Evolutionary conservation across 2,113 vertebrate genomes (phyloP).

Genomic region (Ctenodactylus gundi): DNA sequence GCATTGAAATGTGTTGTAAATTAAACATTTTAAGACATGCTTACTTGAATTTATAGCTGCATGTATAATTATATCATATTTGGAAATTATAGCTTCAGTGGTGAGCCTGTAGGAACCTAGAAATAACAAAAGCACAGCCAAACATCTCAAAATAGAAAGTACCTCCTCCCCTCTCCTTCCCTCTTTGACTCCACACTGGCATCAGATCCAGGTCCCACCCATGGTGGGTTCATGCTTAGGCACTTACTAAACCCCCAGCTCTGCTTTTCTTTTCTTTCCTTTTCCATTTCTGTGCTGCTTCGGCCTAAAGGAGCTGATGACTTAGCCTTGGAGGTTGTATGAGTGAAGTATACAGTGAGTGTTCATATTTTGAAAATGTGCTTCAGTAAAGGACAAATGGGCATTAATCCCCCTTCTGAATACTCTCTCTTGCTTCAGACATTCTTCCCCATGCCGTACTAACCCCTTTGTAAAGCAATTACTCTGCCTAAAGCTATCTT

Average conservation of each 20-base stretch:
- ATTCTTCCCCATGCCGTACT: no score
- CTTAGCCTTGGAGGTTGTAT: no score
- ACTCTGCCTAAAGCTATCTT: no score
- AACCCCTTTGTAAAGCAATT: no score
- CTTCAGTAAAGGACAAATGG: no score
- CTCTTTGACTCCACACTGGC: background rate
- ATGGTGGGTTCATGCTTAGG: no score
- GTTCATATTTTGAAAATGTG: no score
- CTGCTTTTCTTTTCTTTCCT: background rate
- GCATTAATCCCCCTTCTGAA: no score
- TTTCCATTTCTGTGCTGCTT: background rate
- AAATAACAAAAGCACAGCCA: background rate
- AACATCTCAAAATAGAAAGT: background rate
- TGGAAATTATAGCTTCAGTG: background rate
- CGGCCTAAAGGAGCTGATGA: no score
- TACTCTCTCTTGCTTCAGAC: no score
- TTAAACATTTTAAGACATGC: slow-evolving; percentile 24
- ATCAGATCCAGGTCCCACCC: background rate
- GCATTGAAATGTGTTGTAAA: background rate
- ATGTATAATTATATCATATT: background rate
- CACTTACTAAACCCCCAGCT: background rate
- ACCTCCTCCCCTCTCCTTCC: background rate
- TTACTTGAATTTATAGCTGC: background rate
- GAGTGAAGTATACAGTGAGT: no score
- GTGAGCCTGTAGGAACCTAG: background rate